Evolutionary conservation across 2,888 invertebrate genomes (phyloP).

Genomic region (Augiades crinisus): DNA sequence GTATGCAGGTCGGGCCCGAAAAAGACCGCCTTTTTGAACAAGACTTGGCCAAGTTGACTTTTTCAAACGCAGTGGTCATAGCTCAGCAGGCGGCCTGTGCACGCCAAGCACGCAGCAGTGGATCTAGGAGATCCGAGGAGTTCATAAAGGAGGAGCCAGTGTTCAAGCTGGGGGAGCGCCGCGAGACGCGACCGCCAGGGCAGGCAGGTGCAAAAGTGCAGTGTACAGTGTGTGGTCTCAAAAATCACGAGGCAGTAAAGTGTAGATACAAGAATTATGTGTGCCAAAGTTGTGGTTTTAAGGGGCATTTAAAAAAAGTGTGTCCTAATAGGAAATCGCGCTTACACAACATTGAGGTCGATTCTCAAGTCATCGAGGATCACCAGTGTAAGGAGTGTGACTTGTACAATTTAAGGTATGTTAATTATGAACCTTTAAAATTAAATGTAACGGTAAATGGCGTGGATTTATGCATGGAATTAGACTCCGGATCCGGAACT

Average conservation of each 20-base stretch:
- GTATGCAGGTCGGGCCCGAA: constrained; percentile 23
- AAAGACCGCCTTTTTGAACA: constrained; percentile 24
- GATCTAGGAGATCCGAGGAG: no score
- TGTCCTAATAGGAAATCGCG: constrained; percentile 5
- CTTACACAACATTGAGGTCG: constrained; percentile 2
- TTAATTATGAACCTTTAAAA: constrained; percentile 14
- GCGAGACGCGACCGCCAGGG: not conserved
- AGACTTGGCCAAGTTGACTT: no score
- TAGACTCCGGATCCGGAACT: constrained; percentile 26
- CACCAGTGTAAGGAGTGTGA: constrained; percentile 24
- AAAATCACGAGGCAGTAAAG: constrained; percentile 19
- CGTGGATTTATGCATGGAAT: constrained; percentile 12
- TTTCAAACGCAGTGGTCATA: constrained; percentile 22
- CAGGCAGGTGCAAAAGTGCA: no score
- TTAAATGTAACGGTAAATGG: constrained; percentile 2
- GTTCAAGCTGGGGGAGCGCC: constrained; percentile 4
- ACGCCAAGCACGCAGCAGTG: no score
- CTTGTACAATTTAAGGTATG: constrained; percentile 25
- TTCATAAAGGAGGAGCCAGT: no score
- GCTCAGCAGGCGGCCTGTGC: no score
- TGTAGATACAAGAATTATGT: constrained; percentile 25
- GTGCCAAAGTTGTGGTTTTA: constrained; percentile 23
- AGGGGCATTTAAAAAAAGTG: constrained; percentile 27
- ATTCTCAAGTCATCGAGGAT: not conserved
- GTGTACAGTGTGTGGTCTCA: constrained; percentile 25